phyloP scores from a whole-genome alignment of 2,797 vertebrate species.

The Xenops minutus region DNA sequence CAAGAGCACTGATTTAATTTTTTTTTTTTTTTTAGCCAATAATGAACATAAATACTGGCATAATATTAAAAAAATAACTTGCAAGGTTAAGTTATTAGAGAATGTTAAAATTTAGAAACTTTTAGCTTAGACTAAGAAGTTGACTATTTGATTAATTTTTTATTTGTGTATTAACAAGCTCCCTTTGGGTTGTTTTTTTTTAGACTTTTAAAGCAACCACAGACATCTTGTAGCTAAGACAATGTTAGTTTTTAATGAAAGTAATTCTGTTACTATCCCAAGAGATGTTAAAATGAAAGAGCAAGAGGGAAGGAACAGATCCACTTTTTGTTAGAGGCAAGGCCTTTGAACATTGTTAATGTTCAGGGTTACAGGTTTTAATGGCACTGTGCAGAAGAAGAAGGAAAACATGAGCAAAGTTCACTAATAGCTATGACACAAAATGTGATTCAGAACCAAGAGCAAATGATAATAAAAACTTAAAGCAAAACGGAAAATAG shows the following conservation, averaged over 20 bases:
- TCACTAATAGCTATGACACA: constrained; percentile 46
- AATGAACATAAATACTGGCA: constrained; percentile 31
- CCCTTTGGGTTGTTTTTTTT: neutral
- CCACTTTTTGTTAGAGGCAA: constrained; percentile 74
- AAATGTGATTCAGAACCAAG: constrained; percentile 60
- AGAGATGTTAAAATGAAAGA: constrained; percentile 46
- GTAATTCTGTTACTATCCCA: constrained; percentile 67
- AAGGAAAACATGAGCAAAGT: constrained; percentile 63
- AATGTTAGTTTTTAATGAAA: constrained; percentile 73
- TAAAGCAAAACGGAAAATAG: constrained; percentile 71
- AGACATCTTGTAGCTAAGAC: constrained; percentile 81
- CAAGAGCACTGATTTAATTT: neutral
- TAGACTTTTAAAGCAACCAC: constrained; percentile 83
- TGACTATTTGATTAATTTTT: constrained; percentile 68
- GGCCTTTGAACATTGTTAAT: constrained; percentile 75
- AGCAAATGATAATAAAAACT: constrained; percentile 56
- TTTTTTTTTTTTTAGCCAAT: neutral
- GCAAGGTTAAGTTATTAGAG: constrained; percentile 41
- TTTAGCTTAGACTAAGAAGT: constrained; percentile 52
- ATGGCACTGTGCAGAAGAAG: constrained; percentile 70
- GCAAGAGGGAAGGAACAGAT: constrained; percentile 7
- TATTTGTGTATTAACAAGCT: constrained; percentile 45
- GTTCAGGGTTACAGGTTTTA: constrained; percentile 75
- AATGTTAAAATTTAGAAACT: constrained; percentile 57
- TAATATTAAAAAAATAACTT: constrained; percentile 9